phyloP scores from a whole-genome alignment of 2,888 invertebrate species.

The Drosophila fungiperda region DNA sequence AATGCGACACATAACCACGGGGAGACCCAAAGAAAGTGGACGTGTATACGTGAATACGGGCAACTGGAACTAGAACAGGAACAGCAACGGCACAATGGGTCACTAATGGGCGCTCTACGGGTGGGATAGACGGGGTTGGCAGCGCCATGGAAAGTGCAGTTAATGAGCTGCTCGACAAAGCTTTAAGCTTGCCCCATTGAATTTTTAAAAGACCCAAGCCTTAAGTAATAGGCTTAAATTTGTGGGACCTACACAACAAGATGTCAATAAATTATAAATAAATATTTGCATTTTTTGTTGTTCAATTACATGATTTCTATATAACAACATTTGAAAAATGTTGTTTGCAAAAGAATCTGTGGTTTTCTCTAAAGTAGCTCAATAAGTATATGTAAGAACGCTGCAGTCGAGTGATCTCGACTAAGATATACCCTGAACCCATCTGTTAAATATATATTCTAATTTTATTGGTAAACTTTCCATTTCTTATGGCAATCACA shows the following conservation, averaged over 20 bases:
- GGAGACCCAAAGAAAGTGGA: conserved; percentile 12
- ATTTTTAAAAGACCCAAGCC: neutral
- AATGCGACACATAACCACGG: conserved; percentile 39
- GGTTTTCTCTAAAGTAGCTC: neutral
- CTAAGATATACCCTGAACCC: too few relatives aligned
- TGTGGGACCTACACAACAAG: neutral
- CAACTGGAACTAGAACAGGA: neutral
- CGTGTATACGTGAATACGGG: too few relatives aligned
- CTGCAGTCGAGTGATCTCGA: too few relatives aligned
- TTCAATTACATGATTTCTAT: neutral
- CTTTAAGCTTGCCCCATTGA: neutral
- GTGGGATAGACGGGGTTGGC: neutral
- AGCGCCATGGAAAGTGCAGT: neutral
- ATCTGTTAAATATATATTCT: too few relatives aligned
- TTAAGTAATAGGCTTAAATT: neutral
- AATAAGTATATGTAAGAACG: too few relatives aligned
- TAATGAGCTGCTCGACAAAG: neutral
- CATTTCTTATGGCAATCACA: too few relatives aligned
- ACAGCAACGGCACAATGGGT: conserved; percentile 16
- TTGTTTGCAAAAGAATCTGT: neutral
- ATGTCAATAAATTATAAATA: neutral
- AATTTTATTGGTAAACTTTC: too few relatives aligned
- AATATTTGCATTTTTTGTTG: neutral
- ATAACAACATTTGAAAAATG: neutral
- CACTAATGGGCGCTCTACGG: conserved; percentile 1